Percentiles rank a stretch among this genome's conserved stretches.
These are phyloP conservation scores for Diplosoma virens DNA, from an alignment of 23 tunicate genomes.

Conservation along the genomic window DNA sequence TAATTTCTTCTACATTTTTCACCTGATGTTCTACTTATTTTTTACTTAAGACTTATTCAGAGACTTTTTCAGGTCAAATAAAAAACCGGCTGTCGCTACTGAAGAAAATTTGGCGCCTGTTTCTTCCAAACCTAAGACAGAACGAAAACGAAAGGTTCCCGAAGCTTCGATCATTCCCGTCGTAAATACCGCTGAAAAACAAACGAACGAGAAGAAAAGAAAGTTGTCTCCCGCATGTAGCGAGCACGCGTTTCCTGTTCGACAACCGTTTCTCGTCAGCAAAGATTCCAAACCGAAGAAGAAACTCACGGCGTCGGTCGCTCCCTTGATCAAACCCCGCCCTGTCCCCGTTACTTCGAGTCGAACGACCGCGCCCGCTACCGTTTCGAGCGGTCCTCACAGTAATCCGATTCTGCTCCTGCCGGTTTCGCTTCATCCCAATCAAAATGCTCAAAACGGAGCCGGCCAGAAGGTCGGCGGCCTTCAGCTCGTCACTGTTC, in stretches of 20 bases:
- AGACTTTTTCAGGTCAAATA: too few species aligned
- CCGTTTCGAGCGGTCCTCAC: neutral
- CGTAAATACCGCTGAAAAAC: too few species aligned
- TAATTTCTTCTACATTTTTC: too few species aligned
- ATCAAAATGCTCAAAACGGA: neutral
- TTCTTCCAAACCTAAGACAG: too few species aligned
- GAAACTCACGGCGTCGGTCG: slow-evolving; percentile 71
- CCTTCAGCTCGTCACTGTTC: slow-evolving; percentile 51
- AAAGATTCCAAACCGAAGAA: neutral
- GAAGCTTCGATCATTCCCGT: too few species aligned
- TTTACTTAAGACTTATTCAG: too few species aligned
- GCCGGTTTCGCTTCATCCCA: slow-evolving; percentile 63
- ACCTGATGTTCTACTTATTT: too few species aligned
- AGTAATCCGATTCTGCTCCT: slow-evolving; percentile 53
- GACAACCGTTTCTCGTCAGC: slow-evolving; percentile 26
- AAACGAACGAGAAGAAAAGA: neutral
- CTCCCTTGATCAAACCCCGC: slow-evolving; percentile 40
- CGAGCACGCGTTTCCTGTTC: slow-evolving; percentile 3
- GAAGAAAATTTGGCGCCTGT: too few species aligned
- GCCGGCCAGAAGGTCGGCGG: slow-evolving; percentile 3
- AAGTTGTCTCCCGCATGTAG: slow-evolving; percentile 11
- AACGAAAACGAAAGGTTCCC: too few species aligned
- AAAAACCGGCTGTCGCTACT: too few species aligned
- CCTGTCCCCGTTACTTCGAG: neutral
- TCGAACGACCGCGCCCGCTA: neutral